Evolutionary conservation across 2,113 vertebrate genomes (phyloP), one percentile per base, ranked within the genome.

Genomic region (Lagopus leucura): DNA sequence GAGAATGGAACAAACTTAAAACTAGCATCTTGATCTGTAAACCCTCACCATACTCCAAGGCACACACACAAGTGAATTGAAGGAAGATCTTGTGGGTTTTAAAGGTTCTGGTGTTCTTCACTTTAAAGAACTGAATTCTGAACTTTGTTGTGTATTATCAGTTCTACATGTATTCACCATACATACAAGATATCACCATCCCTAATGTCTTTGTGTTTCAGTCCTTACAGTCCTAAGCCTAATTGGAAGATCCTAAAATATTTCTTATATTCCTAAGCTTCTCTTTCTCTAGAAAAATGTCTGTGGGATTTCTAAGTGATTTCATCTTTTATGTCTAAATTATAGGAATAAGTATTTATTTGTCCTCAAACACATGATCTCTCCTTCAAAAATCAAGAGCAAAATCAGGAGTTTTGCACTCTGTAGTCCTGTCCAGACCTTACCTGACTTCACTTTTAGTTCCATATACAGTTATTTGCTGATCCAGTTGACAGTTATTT

Each of bases 31-130:
- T 28, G n/a, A 8, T 70, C 22, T 42, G 12, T 61, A 50, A 90
- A 11, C 2, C n/a, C 40, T 76, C 11, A 4, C 57, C 0, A 0
- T 82, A 36, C n/a, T 47, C 48, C 22, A 2, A 79, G 61, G 28
- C 47, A 66, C 14, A 42, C 10, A 38, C 1, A 21, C 18, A 70
- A 86, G 6, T 74, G 47, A 61, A n/a, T 30, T 7, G 27, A 55
- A 63, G 40, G n/a, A 78, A 82, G 77, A 52, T 73, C 55, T 81
- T 73, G 34, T 30, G 28, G 16, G 63, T 3, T 3, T 45, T 8
- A 30, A 57, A 61, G 50, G 3, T 77, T 79, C 64, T 83, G 45
- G 14, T 47, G 22, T 55, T 89, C 50, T 67, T 82, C 2, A 54
- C 69, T 79, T 70, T 74, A 67, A 90, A 76, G 22, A 80, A 70